Evolutionary conservation across 2,113 vertebrate genomes (phyloP), one percentile per base, ranked within the genome.

Genomic region (Macrotis lagotis): DNA sequence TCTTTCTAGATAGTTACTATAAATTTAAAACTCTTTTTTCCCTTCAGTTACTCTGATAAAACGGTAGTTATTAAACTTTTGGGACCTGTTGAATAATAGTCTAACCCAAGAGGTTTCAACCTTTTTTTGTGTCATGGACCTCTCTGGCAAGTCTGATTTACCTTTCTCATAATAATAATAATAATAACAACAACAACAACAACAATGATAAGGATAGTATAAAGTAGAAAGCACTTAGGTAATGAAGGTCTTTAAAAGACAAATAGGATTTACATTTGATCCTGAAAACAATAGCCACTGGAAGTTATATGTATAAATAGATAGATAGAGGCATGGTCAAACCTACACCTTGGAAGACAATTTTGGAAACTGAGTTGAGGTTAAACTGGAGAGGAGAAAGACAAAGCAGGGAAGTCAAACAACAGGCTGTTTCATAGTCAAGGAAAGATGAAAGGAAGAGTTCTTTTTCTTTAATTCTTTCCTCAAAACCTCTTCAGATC

Each of bases 11-110:
- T 96, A 92, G 90, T 96, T 93, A 44, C 47, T 83, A 90, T 6
- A 90, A 52, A 92, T 48, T 96, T 22, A 89, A 90, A 92, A 74
- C 51, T 93, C 28, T 49, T 88, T 92, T 88, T 88, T 66, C 59
- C 26, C 51, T 91, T 96, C 51, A 94, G 6, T 92, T 47, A 47
- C n/a, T 83, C 31, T n/a, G n/a, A 83, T 6, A 83, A 83, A 83
- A 74, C 59, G n/a, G 37, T 8, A 83, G 1, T 83, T 44, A 7
- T 44, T 22, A 44, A 83, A 44, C 16, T 83, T 83, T 22, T 16
- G 19, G 11, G 19, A 7, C 5, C 19, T 83, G 26, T 83, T 44
- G 24, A 44, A 83, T 83, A 24, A 83, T 83, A 22, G 16, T 83
- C 19, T 44, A 44, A 83, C 22, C 44, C 16, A 24, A 16, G 37